These are phyloP conservation scores for Notospermus geniculatus DNA, from an alignment of 1,140 invertebrate species.

Conservation along the genomic window DNA sequence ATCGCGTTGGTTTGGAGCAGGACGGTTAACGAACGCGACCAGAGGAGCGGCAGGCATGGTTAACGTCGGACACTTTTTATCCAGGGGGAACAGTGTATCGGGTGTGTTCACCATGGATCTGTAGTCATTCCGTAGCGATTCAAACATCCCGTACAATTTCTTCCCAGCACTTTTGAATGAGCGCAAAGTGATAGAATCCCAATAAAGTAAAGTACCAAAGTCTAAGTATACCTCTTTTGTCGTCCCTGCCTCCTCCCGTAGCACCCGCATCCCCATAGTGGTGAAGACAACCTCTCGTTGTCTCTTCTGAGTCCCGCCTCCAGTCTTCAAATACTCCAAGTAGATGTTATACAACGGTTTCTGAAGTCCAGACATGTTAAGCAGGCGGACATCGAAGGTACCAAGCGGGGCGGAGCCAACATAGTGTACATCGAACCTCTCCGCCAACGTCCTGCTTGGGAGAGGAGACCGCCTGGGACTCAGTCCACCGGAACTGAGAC, in stretches of 20 bases:
- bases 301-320: not conserved
- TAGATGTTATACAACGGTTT: not conserved
- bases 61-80: not conserved
- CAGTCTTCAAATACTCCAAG: not conserved
- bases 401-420: not conserved
- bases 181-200: slow-evolving; percentile 1
- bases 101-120: not conserved
- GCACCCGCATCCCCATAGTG: not conserved
- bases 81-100: not conserved
- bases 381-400: not conserved
- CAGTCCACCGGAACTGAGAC: too few relatives aligned
- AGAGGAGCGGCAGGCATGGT: not conserved
- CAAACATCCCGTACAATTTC: slow-evolving; percentile 9
- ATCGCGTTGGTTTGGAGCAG: not conserved
- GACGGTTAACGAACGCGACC: not conserved
- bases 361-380: not conserved
- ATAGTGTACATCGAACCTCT: not conserved
- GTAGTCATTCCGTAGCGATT: not conserved
- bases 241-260: not conserved
- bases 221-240: not conserved
- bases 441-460: too few relatives aligned
- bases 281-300: not conserved
- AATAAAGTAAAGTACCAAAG: not conserved
- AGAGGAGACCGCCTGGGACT: too few relatives aligned
- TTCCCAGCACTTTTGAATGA: slow-evolving; percentile 4